Base-by-base conservation (phyloP, 1,140 invertebrate species). In the Diuraphis noxia region DNA sequence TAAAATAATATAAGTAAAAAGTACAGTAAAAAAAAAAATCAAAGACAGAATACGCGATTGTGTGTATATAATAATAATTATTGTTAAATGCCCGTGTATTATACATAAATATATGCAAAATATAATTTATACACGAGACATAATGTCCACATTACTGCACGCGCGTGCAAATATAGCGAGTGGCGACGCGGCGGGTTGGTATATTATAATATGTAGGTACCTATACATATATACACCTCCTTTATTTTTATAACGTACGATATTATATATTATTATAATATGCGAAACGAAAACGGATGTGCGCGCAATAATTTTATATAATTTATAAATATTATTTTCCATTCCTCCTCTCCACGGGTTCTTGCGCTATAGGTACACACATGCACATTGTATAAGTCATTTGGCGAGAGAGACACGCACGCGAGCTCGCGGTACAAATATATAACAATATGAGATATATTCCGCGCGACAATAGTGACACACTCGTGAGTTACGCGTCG, bases 271-370 rank as follows among this genome's bases (percentile, higher is more conserved):
- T 30, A n/a, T 72, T 30, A n/a, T 63, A 63, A 72, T 72, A 72
- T 72, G 56, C 56, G 56, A 72, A 79, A 82, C 21, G 10, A 82
- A 41, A 82, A 82, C 40, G 38, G 81, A 82, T 82, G 81, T 82
- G 40, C 38, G 38, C 36, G 38, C 77, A 81, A 81, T 38, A 81
- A 81, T 81, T 9, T 5, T 6, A 43, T 43, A 81, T 79, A 79
- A 36, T 81, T 25, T 38, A 81, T 13, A n/a, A 63, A 63, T 38
- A 79, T 79, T 38, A 38, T 79, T 79, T 38, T 38, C 21, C 77
- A 23, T 79, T 38, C 38, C 34, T 38, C 13, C 21, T 81, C 23
- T 81, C 79, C 36, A 1, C 79, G 1, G 8, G 79, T 72, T n/a
- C n/a, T 72, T 72, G 13, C 56, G 10, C 2, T 4, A 63, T 9